These are phyloP conservation scores for Alitta virens DNA, from an alignment of 2,888 invertebrate species.

Conservation along the genomic window DNA sequence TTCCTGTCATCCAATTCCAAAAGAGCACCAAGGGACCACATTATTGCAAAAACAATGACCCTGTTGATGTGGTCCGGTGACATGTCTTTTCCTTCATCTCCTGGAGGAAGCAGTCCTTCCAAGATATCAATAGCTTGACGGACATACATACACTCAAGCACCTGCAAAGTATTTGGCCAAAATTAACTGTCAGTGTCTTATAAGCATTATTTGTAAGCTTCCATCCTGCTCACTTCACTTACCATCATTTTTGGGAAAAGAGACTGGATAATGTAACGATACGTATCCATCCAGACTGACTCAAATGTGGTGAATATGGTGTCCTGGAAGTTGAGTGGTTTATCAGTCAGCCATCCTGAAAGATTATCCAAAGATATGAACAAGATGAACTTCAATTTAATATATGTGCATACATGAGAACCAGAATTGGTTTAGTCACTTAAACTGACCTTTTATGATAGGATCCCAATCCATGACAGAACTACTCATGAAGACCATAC, in stretches of 20 bases:
- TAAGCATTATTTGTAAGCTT: no score
- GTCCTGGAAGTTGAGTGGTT: constrained; percentile 61
- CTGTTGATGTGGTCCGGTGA: constrained; percentile 73
- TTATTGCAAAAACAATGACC: constrained; percentile 80
- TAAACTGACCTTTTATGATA: constrained; percentile 79
- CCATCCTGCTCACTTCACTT: no score
- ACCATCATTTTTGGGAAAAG: constrained; percentile 72
- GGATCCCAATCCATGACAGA: constrained; percentile 92
- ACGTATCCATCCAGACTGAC: constrained; percentile 71
- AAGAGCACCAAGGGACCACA: constrained; percentile 91
- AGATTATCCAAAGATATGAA: constrained; percentile 38
- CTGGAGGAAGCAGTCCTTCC: constrained; percentile 79
- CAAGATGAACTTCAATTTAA: no score
- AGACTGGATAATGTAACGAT: constrained; percentile 82
- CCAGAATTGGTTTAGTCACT: constrained; percentile 1
- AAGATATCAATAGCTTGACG: constrained; percentile 68
- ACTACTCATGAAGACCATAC: constrained; percentile 83
- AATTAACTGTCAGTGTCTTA: no score
- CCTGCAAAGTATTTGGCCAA: constrained; percentile 55
- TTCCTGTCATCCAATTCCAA: constrained; percentile 78
- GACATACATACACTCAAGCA: constrained; percentile 87
- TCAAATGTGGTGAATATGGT: constrained; percentile 72
- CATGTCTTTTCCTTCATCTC: constrained; percentile 52
- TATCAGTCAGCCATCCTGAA: constrained; percentile 57
- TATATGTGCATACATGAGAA: no score